Percentiles rank a stretch among this genome's conserved stretches.
phyloP scores from a whole-genome alignment of 2,797 vertebrate genomes.

The Gymnothorax reevesii region DNA sequence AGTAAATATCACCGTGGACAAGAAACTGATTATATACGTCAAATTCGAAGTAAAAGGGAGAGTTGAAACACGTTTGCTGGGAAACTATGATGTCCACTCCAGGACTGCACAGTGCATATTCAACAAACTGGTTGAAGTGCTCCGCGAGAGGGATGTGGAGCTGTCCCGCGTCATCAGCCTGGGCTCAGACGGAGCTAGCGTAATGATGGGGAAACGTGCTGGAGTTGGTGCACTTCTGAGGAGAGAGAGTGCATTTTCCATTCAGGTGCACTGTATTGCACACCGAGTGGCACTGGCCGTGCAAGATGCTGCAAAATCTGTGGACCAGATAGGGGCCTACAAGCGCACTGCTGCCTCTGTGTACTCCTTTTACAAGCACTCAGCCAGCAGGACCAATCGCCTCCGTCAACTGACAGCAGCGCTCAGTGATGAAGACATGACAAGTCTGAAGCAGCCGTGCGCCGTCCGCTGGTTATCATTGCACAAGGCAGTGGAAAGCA shows the following conservation, averaged over 20 bases:
- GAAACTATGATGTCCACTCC: conserved; percentile 25
- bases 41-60: no score
- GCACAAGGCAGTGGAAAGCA: not conserved
- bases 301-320: not conserved
- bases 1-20: conserved; percentile 28
- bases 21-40: conserved; percentile 20
- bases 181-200: not conserved
- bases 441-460: not conserved
- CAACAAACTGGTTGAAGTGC: not conserved
- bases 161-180: not conserved
- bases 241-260: not conserved
- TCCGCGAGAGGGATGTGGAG: conserved; percentile 4
- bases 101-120: not conserved
- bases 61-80: conserved; percentile 21
- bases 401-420: not conserved
- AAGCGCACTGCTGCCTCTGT: not conserved
- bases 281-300: not conserved
- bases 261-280: conserved; percentile 9
- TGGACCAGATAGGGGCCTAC: not conserved
- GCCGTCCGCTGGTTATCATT: conserved; percentile 11
- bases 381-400: not conserved
- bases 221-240: not conserved
- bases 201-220: not conserved
- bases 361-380: conserved; percentile 12
- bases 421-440: not conserved